These are phyloP conservation scores for Hystrix brachyura DNA, from an alignment of 2,113 vertebrate genomes.

Conservation along the genomic window DNA sequence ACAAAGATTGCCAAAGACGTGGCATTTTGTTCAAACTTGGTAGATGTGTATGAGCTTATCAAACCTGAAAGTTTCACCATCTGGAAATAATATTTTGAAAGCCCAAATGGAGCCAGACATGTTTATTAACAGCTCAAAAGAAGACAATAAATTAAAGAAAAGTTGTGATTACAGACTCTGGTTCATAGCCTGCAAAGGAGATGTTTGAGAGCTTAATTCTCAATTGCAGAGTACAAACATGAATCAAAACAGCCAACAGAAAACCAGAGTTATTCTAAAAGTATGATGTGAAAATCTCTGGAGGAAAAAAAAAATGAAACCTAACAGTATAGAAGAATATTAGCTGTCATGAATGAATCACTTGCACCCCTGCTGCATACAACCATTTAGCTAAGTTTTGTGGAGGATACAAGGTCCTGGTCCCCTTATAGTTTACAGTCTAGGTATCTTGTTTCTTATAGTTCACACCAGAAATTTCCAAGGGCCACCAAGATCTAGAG, in stretches of 20 bases:
- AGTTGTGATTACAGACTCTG: constrained; percentile 64
- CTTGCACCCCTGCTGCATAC: background rate
- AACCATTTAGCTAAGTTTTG: background rate
- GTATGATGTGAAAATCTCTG: background rate
- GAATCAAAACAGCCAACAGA: constrained; percentile 68
- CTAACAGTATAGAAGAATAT: constrained; percentile 46
- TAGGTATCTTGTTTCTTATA: background rate
- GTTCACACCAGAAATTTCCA: background rate
- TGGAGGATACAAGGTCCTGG: background rate
- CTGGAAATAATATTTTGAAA: constrained; percentile 69
- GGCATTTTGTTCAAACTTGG: constrained; percentile 60
- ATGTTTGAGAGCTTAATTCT: constrained; percentile 58
- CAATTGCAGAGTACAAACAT: constrained; percentile 42
- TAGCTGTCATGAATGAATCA: background rate
- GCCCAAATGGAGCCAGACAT: constrained; percentile 45
- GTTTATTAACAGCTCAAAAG: constrained; percentile 73
- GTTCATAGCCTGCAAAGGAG: constrained; percentile 7
- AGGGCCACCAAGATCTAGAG: background rate
- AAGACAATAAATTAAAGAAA: constrained; percentile 62
- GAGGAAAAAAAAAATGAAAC: constrained; percentile 75
- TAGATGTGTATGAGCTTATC: constrained; percentile 29
- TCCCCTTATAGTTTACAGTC: background rate
- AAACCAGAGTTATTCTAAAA: constrained; percentile 54
- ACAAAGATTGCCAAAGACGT: constrained; percentile 35
- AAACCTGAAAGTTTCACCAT: constrained; percentile 62